Base-by-base conservation (phyloP, 2,113 vertebrate species). In the Centropristis striata region DNA sequence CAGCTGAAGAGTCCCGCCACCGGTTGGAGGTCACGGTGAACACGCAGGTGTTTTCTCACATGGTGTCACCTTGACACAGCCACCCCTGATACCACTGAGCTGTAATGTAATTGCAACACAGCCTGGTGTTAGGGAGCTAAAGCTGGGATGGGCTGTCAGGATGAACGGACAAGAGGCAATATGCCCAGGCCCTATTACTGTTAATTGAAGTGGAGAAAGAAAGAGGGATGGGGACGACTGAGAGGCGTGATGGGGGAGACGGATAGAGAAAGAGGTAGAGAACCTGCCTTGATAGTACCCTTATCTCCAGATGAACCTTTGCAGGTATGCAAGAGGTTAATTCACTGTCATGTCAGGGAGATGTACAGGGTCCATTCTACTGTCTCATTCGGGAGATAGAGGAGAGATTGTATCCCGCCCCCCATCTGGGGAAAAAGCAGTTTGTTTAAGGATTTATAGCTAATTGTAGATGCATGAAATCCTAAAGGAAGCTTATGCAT, bases 391-490 rank as follows among this genome's bases (percentile, higher is more conserved):
- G 51, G 71, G 67, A 87, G 75, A 71, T 53, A 44, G 60, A 78
- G 47, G 37, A 18, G 21, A 73, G 61, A 78, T 75, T 16, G 49
- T 46, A 84, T 87, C 76, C 20, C 27, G 16, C 27, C 39, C 14
- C 10, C 25, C 59, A 72, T 63, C 21, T 58, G 65, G 73, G 65
- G 8, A 4, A 47, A 71, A 76, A 9, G 42, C 64, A 69, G 72
- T 83, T 76, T 78, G 61, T 89, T 73, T 28, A 42, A 69, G 55
- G 66, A 72, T 79, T 86, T 65, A 71, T 60, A 80, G 49, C 85
- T 84, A 84, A 87, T 84, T 88, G 61, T 41, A 78, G 71, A 80
- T 75, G 49, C 81, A 86, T 84, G 64, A 78, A 87, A 86, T 81
- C 59, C 64, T 37, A 55, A 85, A 67, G 36, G 37, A 79, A 12